These are phyloP conservation scores for Micronycteris hirsuta DNA, from an alignment of 2,113 vertebrate species.

Conservation along the genomic window DNA sequence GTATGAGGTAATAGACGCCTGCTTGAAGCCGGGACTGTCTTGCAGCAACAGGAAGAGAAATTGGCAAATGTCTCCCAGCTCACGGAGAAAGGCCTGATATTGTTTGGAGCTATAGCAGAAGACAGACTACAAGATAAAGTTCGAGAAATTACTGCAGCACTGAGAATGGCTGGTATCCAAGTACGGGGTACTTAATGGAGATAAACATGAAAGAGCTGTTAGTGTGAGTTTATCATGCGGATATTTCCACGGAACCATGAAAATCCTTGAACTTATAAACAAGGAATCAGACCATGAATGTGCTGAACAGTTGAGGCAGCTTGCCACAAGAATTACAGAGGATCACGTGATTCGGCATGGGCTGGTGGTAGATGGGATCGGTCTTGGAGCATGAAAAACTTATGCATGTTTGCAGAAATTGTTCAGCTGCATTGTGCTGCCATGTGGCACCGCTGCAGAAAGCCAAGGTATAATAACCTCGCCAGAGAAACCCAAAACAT, in stretches of 20 bases:
- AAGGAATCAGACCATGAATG: constrained; percentile 94
- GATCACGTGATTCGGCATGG: constrained; percentile 97
- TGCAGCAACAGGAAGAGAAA: constrained; percentile 92
- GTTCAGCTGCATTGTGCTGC: constrained; percentile 95
- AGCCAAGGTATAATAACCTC: constrained; percentile 96
- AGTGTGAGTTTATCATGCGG: constrained; percentile 96
- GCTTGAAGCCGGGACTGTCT: constrained; percentile 90
- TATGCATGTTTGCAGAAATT: constrained; percentile 97
- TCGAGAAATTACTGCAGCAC: constrained; percentile 93
- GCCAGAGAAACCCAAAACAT: constrained; percentile 95
- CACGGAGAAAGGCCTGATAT: constrained; percentile 91
- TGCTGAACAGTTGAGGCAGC: constrained; percentile 90
- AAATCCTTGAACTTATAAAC: constrained; percentile 93
- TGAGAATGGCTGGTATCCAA: constrained; percentile 95
- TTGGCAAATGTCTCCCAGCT: constrained; percentile 88
- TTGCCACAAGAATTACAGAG: constrained; percentile 92
- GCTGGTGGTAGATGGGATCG: constrained; percentile 95
- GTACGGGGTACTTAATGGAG: constrained; percentile 97
- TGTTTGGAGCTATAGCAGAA: constrained; percentile 94
- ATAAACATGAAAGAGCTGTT: constrained; percentile 95
- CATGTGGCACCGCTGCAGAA: constrained; percentile 98
- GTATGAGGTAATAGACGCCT: constrained; percentile 87
- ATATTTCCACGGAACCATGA: constrained; percentile 96
- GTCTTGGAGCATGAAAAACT: constrained; percentile 95
- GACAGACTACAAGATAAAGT: constrained; percentile 97